Evolutionary conservation across 2,888 invertebrate genomes (phyloP), one percentile per base, ranked within the genome.

Genomic region (Ophion costatus): DNA sequence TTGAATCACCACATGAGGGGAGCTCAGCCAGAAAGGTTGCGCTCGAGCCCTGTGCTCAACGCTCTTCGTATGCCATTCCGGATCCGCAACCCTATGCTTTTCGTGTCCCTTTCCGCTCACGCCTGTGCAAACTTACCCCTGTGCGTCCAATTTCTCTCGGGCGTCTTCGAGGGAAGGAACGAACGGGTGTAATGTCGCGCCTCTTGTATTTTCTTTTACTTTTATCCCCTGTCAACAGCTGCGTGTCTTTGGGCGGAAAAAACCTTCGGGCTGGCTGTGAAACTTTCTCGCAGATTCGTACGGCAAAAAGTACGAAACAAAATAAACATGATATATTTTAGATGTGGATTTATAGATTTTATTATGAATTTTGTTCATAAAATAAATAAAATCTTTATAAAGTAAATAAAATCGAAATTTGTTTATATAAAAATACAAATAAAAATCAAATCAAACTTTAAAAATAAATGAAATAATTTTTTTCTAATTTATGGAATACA

Each of bases 1-100:
- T 85, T 85, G 80, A 82, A 82, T 80, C 76, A 80, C 59, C 74
- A 56, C 80, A 77, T 63, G 82, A 82, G 51, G 64, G 56, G 77
- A 81, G 61, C 70, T 75, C 38, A 56, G 80, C 66, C 73, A 56
- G 75, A 75, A 79, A 63, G 66, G 63, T 67, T 64, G 64, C 61
- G 61, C 38, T 38, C 64, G 45, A 64, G 45, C 42, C 24, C 51
- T 66, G 42, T 63, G 9, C 38, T 74, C 14, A 24, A 42, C 59
- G 57, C 33, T 22, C 38, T 64, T 22, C 22, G 57, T 69, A 38
- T 70, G 69, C 69, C 24, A 61, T n/a, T 57, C 22, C 67, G 76
- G 56, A 76, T 67, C n/a, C 64, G 66, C 57, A 14, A 57, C 57
- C 76, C 76, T 64, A n/a, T 24, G 57, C 66, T 57, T 57, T 24